These are phyloP conservation scores for Scaeva pyrastri DNA, from an alignment of 2,888 invertebrate genomes.

Conservation along the genomic window DNA sequence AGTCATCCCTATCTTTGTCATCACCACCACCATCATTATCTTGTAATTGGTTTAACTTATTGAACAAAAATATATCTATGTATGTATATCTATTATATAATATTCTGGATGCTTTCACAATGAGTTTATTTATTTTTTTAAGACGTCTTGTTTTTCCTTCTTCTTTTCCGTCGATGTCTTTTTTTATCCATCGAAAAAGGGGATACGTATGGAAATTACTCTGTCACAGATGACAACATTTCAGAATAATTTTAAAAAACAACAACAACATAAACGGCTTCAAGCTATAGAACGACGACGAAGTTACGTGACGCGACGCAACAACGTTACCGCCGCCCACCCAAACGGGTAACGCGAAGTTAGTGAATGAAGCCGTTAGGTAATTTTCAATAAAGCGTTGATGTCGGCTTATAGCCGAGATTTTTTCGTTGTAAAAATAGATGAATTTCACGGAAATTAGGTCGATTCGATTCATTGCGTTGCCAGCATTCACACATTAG, in stretches of 20 bases:
- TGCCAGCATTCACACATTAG: constrained; percentile 95
- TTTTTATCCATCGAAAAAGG: constrained; percentile 25
- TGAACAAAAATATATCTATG: constrained; percentile 35
- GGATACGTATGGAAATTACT: constrained; percentile 57
- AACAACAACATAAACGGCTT: constrained; percentile 54
- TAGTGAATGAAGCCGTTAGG: constrained; percentile 74
- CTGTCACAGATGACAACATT: constrained; percentile 53
- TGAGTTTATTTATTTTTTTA: constrained; percentile 15
- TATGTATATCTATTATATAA: background rate
- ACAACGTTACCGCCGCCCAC: constrained; percentile 1
- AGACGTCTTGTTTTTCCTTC: constrained; percentile 33
- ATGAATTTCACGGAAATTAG: constrained; percentile 93
- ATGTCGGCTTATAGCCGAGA: constrained; percentile 85
- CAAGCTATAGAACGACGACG: constrained; percentile 24
- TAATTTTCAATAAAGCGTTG: constrained; percentile 78
- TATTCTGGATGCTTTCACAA: constrained; percentile 48
- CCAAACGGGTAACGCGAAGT: constrained; percentile 39
- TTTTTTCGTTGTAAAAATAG: constrained; percentile 92
- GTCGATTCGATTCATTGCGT: constrained; percentile 90
- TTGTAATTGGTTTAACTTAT: constrained; percentile 41
- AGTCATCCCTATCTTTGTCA: constrained; percentile 21
- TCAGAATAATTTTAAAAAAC: constrained; percentile 30
- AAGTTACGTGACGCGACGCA: background rate
- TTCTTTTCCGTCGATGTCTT: background rate
- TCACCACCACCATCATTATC: constrained; percentile 12